A percentile compares a stretch with the other conserved stretches of the same genome.
Conservation (phyloP, 2,113 vertebrate genomes). For the Strix uralensis region DNA sequence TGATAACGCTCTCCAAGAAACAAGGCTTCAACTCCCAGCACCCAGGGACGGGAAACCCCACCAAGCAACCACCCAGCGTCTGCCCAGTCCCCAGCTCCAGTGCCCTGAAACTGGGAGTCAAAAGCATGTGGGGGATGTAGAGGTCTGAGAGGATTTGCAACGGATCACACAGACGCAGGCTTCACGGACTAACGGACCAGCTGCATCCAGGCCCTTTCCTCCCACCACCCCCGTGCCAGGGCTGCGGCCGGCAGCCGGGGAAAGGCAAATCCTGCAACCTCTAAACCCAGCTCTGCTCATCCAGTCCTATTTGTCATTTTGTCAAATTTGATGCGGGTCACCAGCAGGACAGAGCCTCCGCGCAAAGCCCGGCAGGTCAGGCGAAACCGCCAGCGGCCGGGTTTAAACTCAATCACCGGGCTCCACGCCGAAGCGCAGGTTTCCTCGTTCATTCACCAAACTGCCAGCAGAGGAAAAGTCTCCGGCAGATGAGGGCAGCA, state of each 20-base stretch:
- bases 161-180: fast-evolving
- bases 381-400: fast-evolving
- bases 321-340: neutral
- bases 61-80: neutral
- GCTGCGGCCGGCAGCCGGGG: neutral
- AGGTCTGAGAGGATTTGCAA: neutral
- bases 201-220: neutral
- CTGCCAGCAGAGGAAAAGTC: neutral
- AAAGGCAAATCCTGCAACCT: neutral
- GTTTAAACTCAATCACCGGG: neutral
- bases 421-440: neutral
- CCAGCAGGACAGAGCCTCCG: fast-evolving
- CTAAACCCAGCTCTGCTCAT: neutral
- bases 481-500: neutral
- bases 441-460: neutral
- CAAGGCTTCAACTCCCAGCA: neutral
- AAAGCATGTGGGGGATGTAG: neutral
- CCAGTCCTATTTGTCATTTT: fast-evolving
- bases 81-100: neutral
- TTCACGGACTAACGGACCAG: fast-evolving
- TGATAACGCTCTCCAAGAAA: neutral
- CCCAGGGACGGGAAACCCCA: neutral
- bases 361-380: neutral
- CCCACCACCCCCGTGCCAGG: neutral
- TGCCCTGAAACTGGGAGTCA: neutral